Conservation (phyloP, 2,797 vertebrate species). For the Brachyrhaphis roseni region DNA sequence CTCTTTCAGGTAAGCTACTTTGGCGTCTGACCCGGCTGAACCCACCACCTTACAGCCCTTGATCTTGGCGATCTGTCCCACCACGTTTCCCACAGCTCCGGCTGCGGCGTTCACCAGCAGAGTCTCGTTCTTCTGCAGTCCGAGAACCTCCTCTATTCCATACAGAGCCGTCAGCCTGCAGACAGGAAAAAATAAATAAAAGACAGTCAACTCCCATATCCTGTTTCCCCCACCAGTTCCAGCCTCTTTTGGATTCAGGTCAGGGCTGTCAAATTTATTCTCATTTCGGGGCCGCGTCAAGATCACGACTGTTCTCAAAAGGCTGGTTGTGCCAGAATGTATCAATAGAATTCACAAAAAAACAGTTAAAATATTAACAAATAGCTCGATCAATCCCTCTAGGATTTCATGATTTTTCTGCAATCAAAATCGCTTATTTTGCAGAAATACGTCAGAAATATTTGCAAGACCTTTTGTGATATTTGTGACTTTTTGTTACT, state of each 20-base stretch:
- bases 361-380: too few relatives aligned
- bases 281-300: too few relatives aligned
- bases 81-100: conserved; percentile 89
- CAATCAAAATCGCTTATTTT: too few relatives aligned
- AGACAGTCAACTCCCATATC: background rate
- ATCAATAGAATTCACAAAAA: too few relatives aligned
- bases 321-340: too few relatives aligned
- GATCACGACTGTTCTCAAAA: too few relatives aligned
- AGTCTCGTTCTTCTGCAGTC: conserved; percentile 85
- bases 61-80: conserved; percentile 91
- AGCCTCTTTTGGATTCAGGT: background rate
- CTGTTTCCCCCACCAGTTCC: background rate
- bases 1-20: conserved; percentile 87
- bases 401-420: too few relatives aligned
- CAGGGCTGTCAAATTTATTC: too few relatives aligned
- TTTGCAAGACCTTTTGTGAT: too few relatives aligned
- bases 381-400: too few relatives aligned
- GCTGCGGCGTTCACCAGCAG: conserved; percentile 90
- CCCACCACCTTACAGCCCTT: conserved; percentile 93
- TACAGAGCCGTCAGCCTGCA: conserved; percentile 89
- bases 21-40: conserved; percentile 86
- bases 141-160: conserved; percentile 87
- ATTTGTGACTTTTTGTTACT: too few relatives aligned
- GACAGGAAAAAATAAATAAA: background rate
- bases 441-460: too few relatives aligned